Evolutionary conservation across 2,888 invertebrate genomes (phyloP), one percentile per base, ranked within the genome.

Genomic region (Cyclophora albipunctata): DNA sequence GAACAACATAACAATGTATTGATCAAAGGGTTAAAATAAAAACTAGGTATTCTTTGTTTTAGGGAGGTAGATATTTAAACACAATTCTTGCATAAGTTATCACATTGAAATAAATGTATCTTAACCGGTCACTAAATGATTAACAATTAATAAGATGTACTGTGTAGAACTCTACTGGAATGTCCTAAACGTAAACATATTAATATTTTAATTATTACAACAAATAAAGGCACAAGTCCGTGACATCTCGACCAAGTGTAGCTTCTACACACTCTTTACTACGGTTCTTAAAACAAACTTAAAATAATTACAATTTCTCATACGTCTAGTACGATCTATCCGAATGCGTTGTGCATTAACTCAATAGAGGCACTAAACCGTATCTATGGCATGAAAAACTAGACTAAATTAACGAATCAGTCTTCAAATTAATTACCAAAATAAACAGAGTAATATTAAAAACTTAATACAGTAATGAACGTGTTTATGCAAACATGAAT

Each of bases 341-440:
- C 20, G 20, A 20, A 20, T 20, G 20, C 20, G 20, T 20, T 20
- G 76, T 71, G 69, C 79, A 60, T 78, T 72, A 73, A 69, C 77
- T 71, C 67, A 71, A 45, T 52, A 70, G 75, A n/a, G 68, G 69
- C 64, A 37, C 4, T 37, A 37, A 37, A 37, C 73, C 66, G 78
- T 81, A 84, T 86, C 86, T 86, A 88, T 88, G 88, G 88, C 88
- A 87, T 85, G 78, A 83, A 82, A 81, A 87, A 88, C 86, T 88
- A 88, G 87, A 88, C 86, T 87, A 87, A 75, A 85, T 78, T 86
- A 88, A 87, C 84, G 83, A 86, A 88, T 89, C 89, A 89, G 89
- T 89, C 89, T 89, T 89, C 77, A 73, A 83, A 79, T 77, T 60
- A 79, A 84, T 79, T 84, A 85, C 69, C 71, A 81, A 84, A 37